A percentile compares a stretch with the other conserved stretches of the same genome.
Conservation (phyloP, 2,797 vertebrate genomes). For the Bryconaethiops microstoma region DNA sequence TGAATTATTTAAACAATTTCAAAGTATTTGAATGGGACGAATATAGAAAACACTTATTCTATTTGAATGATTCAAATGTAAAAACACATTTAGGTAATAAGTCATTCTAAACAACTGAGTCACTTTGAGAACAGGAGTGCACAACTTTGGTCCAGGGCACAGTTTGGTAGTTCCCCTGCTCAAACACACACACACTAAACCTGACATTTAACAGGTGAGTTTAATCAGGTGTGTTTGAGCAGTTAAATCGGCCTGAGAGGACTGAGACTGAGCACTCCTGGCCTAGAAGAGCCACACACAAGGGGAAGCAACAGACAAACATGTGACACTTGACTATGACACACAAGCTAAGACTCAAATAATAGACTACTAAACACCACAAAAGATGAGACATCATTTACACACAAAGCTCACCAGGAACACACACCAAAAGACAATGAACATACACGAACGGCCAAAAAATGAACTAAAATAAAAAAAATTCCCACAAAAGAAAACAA, state of each 20-base stretch:
- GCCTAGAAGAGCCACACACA: slow-evolving; percentile 6
- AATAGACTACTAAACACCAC: not conserved
- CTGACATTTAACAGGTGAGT: too few relatives aligned
- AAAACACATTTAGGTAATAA: not conserved
- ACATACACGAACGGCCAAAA: slow-evolving; percentile 2
- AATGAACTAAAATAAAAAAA: not conserved
- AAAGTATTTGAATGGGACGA: not conserved
- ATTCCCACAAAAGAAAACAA: not conserved
- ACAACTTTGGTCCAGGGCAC: too few relatives aligned
- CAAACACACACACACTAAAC: too few relatives aligned
- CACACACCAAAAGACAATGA: not conserved
- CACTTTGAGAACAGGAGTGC: too few relatives aligned
- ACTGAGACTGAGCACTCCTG: too few relatives aligned
- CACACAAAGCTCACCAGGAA: not conserved
- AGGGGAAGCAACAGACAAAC: not conserved
- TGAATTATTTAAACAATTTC: not conserved
- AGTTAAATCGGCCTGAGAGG: too few relatives aligned
- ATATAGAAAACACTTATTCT: not conserved
- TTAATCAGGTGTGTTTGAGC: too few relatives aligned
- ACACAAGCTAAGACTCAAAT: not conserved
- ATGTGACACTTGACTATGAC: not conserved
- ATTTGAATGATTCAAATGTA: not conserved
- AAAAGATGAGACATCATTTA: not conserved
- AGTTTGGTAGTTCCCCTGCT: too few relatives aligned
- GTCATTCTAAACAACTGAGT: too few relatives aligned